Evolutionary conservation across 2,113 vertebrate species (phyloP), one percentile per base, ranked within the genome.

Genomic region (Naja naja): DNA sequence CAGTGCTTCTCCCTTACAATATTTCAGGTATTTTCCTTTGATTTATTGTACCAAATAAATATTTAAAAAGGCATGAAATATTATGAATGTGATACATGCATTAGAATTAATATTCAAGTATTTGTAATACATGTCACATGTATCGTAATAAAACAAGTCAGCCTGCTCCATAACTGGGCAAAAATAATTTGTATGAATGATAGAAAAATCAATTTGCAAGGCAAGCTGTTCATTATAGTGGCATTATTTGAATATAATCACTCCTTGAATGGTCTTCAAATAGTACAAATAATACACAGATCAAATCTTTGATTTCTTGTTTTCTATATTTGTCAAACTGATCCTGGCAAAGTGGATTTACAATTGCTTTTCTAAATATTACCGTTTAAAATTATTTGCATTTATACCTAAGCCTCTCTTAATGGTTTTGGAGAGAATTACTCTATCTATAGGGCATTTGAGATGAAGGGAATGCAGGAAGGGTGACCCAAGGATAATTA

Each of bases 241-340:
- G 88, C 12, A 89, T 89, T 81, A 55, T 64, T 91, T 91, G 91
- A 55, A 92, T 55, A 27, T 53, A 12, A 55, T 89, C 34, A 47
- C 56, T 89, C 56, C 52, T 64, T 58, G 88, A 12, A 85, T 30
- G 22, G 25, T 89, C 53, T 89, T 89, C 39, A 56, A 52, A n/a
- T 56, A 88, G 64, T 89, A 56, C 88, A 92, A 52, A 85, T 85
- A 85, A 55, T 85, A 93, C 22, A 58, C 43, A 93, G 39, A 25
- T 74, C 39, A 23, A 85, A 81, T 64, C n/a, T 49, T 30, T 49
- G n/a, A 14, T 54, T 43, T 49, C 54, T 55, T 91, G n/a, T 45
- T 87, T 91, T 34, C 86, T 27, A 54, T 74, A 22, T 89, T 85
- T 89, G 45, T 39, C 25, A 58, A 49, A 25, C 30, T 53, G 45